Base-by-base conservation (phyloP, 1,140 invertebrate genomes). In the Pseudomyrmex dendroicus region DNA sequence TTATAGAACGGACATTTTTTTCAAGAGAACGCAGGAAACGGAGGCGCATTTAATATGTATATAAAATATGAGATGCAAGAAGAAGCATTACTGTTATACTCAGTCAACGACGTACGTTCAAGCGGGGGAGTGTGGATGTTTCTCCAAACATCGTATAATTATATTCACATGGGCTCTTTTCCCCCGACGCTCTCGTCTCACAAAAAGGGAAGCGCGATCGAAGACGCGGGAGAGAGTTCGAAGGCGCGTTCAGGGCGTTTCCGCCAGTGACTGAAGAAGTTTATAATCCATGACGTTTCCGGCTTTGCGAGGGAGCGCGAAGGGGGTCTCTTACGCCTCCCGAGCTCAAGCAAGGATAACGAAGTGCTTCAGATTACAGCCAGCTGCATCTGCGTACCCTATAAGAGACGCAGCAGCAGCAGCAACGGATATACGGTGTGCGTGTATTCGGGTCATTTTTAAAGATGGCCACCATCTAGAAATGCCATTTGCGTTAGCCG, bases 251-350 rank as follows among this genome's bases (percentile, higher is more conserved):
- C 72, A 61, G 62, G 72, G 66, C 70, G 68, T 72, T 74, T 57
- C 46, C 80, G 57, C 72, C 35, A 63, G 77, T 59, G 66, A 78
- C 62, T 9, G 87, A 85, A 84, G 83, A 90, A 92, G 83, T 92
- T 92, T 93, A 93, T 90, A 90, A 92, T 90, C 90, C 91, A 88
- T 92, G 85, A 93, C 91, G 88, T 89, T 91, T 93, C 91, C 92
- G 90, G 90, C 86, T 91, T 56, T 48, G 52, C 54, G 54, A 22
- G 67, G 64, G 66, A 68, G 59, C 52, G 35, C 50, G 13, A 48
- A 17, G 44, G 44, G 20, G 10, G 13, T 22, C 44, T 54, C 72
- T 74, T 63, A 74, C 50, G 50, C 62, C 68, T 82, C 48, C 13
- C 67, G 56, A 13, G 64, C 62, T 48, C 20, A 52, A 5, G 20